Percentiles rank a stretch among this genome's conserved stretches.
Conservation (phyloP, 2,797 vertebrate species). For the Cyclura pinguis region DNA sequence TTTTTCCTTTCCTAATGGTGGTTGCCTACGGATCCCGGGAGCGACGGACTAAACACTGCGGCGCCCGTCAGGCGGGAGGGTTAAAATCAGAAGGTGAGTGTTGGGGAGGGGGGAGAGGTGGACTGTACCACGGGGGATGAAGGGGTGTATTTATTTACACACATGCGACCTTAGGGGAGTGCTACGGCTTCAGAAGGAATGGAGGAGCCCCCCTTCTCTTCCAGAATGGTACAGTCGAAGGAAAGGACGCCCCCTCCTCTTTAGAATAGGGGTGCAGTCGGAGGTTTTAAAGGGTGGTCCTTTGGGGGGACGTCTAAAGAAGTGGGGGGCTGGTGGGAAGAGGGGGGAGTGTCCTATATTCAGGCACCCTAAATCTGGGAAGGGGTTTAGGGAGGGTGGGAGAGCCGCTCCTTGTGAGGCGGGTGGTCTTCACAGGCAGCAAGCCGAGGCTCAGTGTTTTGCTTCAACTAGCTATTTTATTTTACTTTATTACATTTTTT, state of each 20-base stretch:
- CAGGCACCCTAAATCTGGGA: not conserved
- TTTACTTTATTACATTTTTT: too few relatives aligned
- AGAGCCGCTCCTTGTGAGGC: not conserved
- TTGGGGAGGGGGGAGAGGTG: not conserved
- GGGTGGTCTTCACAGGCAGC: too few relatives aligned
- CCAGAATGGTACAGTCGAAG: not conserved
- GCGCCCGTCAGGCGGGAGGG: constrained; percentile 53
- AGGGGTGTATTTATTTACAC: not conserved
- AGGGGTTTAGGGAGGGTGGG: not conserved
- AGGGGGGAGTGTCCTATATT: not conserved
- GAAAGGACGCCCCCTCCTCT: not conserved
- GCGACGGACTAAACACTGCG: constrained; percentile 22
- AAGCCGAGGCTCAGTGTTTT: too few relatives aligned
- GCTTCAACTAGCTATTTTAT: too few relatives aligned
- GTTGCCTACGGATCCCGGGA: constrained; percentile 16
- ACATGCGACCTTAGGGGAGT: not conserved
- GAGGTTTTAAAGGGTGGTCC: not conserved
- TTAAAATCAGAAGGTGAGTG: constrained; percentile 46
- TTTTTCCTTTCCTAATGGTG: not conserved
- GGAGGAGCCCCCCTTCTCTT: not conserved
- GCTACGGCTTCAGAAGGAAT: not conserved
- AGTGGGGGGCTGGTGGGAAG: not conserved
- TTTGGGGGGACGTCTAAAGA: not conserved
- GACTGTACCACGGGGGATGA: not conserved
- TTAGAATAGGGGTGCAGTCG: not conserved